Evolutionary conservation across 1,140 invertebrate species (phyloP).

Genomic region (Camponotus pennsylvanicus): DNA sequence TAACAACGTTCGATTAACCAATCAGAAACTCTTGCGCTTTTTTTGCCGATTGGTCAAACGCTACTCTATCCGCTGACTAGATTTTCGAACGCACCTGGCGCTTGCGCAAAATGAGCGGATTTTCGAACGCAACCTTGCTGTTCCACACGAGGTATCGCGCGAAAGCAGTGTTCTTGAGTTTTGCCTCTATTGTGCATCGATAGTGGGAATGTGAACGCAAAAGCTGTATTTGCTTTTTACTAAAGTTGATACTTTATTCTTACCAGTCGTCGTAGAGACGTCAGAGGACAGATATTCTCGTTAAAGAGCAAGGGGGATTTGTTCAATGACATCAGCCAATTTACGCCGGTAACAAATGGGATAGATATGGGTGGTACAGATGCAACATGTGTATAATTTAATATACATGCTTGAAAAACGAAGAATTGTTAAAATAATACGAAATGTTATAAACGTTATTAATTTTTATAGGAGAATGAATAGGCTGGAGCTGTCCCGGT

Average conservation of each 20-base stretch:
- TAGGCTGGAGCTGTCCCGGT: neutral
- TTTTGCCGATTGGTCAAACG: too few species aligned
- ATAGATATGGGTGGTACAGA: neutral
- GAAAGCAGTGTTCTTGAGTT: too few species aligned
- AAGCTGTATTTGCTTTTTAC: too few species aligned
- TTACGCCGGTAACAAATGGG: neutral
- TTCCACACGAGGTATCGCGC: too few species aligned
- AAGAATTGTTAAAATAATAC: neutral
- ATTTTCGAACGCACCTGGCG: too few species aligned
- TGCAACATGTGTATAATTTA: neutral
- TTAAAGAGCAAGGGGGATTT: neutral
- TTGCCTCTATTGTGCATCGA: too few species aligned
- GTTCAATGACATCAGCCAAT: neutral
- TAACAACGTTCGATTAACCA: too few species aligned
- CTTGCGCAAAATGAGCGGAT: too few species aligned
- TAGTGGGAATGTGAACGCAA: too few species aligned
- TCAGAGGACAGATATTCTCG: neutral
- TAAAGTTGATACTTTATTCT: neutral
- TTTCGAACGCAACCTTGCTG: too few species aligned
- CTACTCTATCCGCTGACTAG: too few species aligned
- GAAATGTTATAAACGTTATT: neutral
- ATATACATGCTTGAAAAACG: neutral
- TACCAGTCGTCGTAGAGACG: neutral
- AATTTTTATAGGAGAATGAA: neutral
- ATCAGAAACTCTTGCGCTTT: too few species aligned